These are phyloP conservation scores for Lasioglossum malachurum DNA, from an alignment of 2,888 invertebrate genomes.

Conservation along the genomic window DNA sequence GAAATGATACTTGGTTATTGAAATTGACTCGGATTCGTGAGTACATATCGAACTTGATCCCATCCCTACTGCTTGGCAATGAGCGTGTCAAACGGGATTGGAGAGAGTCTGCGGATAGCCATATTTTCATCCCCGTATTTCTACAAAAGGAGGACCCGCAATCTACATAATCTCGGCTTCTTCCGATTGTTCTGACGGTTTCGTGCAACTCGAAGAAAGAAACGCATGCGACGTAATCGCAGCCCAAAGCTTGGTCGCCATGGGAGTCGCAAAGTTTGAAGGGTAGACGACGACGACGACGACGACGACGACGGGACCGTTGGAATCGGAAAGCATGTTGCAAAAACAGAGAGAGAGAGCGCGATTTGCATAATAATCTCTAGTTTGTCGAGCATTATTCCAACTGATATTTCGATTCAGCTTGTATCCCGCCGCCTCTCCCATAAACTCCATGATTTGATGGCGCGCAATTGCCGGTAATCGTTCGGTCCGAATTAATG, in stretches of 20 bases:
- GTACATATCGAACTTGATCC: too few relatives aligned
- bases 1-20: too few relatives aligned
- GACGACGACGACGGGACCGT: neutral
- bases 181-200: neutral
- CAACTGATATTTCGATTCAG: slow-evolving; percentile 40
- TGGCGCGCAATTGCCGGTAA: slow-evolving; percentile 32
- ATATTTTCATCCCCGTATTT: neutral
- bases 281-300: neutral
- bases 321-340: slow-evolving; percentile 24
- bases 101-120: neutral
- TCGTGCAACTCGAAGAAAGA: neutral
- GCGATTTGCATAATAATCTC: slow-evolving; percentile 53
- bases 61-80: neutral
- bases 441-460: slow-evolving; percentile 37
- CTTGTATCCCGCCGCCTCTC: slow-evolving; percentile 8
- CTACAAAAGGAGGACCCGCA: neutral
- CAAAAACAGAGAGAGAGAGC: slow-evolving; percentile 31
- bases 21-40: too few relatives aligned
- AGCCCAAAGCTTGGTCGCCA: slow-evolving; percentile 3
- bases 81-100: neutral
- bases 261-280: slow-evolving; percentile 25
- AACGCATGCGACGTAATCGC: neutral
- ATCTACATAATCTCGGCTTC: neutral
- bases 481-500: slow-evolving; percentile 28
- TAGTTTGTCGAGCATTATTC: slow-evolving; percentile 43